Conservation (phyloP, 2,113 vertebrate species). For the Channa maculata region DNA sequence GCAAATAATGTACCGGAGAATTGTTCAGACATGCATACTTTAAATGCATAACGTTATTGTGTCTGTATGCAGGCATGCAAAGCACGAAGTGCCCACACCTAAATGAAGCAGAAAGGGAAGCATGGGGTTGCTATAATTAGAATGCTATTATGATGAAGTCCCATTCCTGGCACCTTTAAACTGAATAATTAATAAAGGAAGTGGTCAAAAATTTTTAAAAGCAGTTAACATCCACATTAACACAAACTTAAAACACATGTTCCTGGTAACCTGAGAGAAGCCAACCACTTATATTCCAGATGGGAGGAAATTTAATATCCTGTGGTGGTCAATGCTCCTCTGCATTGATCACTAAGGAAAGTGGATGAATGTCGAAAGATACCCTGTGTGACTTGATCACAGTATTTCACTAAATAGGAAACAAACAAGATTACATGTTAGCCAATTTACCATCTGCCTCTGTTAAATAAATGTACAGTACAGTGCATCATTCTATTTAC, state of each 20-base stretch:
- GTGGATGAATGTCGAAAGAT: background rate
- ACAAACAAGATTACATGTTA: constrained; percentile 25
- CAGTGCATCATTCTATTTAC: background rate
- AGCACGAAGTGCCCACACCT: background rate
- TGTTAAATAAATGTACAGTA: constrained; percentile 4
- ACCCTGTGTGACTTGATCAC: constrained; percentile 11
- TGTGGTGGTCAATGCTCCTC: constrained; percentile 31
- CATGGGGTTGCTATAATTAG: background rate
- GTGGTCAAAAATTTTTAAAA: background rate
- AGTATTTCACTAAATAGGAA: constrained; percentile 10
- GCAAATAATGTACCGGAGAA: background rate
- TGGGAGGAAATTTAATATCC: constrained; percentile 41
- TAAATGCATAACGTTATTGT: background rate
- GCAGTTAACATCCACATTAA: background rate
- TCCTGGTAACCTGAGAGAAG: constrained; percentile 19
- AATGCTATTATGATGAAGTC: background rate
- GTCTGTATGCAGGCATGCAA: background rate
- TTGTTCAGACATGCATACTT: background rate
- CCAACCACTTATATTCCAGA: constrained; percentile 32
- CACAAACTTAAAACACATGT: background rate
- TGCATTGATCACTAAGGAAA: constrained; percentile 25
- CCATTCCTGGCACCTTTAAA: background rate
- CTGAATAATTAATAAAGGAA: background rate
- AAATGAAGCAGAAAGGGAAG: background rate
- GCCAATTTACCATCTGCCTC: constrained; percentile 15